Conservation (phyloP, 1,140 invertebrate genomes). For the Tetramorium alpestre region DNA sequence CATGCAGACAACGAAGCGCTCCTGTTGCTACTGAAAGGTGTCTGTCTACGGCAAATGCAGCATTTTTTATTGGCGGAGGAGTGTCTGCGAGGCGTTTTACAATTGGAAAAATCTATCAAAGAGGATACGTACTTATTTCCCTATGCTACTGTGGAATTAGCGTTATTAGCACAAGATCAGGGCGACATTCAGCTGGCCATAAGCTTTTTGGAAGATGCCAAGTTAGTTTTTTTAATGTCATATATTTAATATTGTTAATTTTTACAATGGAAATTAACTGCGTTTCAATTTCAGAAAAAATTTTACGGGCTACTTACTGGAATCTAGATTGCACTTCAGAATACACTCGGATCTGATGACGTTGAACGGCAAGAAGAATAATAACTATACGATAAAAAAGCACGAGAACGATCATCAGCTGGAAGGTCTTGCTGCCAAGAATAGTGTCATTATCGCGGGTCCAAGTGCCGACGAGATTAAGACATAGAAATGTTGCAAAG, state of each 20-base stretch:
- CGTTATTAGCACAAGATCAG: constrained; percentile 90
- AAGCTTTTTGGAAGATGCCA: constrained; percentile 92
- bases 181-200: constrained; percentile 90
- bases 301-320: constrained; percentile 95
- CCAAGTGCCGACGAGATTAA: constrained; percentile 38
- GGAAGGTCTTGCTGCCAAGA: constrained; percentile 55
- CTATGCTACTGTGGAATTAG: constrained; percentile 95
- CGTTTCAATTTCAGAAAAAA: constrained; percentile 88
- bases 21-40: constrained; percentile 92
- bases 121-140: constrained; percentile 95
- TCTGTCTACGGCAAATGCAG: constrained; percentile 92
- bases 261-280: background rate
- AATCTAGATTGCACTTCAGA: constrained; percentile 96
- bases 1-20: constrained; percentile 93
- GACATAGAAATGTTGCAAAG: constrained; percentile 1
- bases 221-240: constrained; percentile 86
- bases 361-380: constrained; percentile 81
- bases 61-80: constrained; percentile 91
- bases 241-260: background rate
- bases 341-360: constrained; percentile 93
- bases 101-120: constrained; percentile 91
- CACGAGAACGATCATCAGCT: background rate
- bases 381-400: constrained; percentile 61
- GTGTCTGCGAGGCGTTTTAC: constrained; percentile 90
- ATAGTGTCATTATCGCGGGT: constrained; percentile 54